A percentile compares a stretch with the other conserved stretches of the same genome.
Evolutionary conservation across 2,888 invertebrate species (phyloP).

Genomic region (Dolichopus griseipennis): DNA sequence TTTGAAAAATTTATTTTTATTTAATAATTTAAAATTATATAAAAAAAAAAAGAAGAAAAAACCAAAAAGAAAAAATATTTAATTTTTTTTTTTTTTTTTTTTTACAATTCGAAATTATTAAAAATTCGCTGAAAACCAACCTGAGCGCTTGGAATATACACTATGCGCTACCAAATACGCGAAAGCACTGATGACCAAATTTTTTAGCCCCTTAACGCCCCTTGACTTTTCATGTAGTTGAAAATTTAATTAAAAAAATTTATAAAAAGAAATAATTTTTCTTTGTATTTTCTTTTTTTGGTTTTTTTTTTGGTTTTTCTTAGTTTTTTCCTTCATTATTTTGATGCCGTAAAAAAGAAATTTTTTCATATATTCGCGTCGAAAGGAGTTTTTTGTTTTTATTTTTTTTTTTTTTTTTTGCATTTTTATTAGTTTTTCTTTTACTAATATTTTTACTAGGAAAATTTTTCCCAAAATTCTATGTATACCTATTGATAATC

Average conservation of each 20-base stretch:
- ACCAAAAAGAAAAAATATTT: too few relatives aligned
- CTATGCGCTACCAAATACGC: constrained; percentile 46
- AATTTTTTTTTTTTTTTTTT: too few relatives aligned
- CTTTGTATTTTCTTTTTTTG: not conserved
- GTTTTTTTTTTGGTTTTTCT: too few relatives aligned
- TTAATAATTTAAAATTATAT: too few relatives aligned
- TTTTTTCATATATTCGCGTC: not conserved
- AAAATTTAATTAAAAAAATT: constrained; percentile 15
- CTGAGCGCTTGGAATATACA: constrained; percentile 45
- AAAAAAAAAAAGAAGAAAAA: constrained; percentile 13
- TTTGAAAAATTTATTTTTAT: too few relatives aligned
- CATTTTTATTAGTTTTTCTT: not conserved
- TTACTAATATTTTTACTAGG: too few relatives aligned
- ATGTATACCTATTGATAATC: too few relatives aligned
- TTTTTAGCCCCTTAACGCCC: constrained; percentile 38
- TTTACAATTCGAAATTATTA: too few relatives aligned
- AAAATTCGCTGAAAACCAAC: constrained; percentile 33
- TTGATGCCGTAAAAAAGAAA: not conserved
- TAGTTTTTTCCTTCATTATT: not conserved
- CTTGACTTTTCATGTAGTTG: constrained; percentile 25
- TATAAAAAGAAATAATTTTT: constrained; percentile 13
- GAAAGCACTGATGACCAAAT: constrained; percentile 45
- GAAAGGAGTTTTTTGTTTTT: too few relatives aligned
- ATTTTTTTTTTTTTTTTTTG: too few relatives aligned
- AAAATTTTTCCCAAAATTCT: not conserved